Evolutionary conservation across 2,888 invertebrate species (phyloP).

Genomic region (Caenorhabditis angaria): DNA sequence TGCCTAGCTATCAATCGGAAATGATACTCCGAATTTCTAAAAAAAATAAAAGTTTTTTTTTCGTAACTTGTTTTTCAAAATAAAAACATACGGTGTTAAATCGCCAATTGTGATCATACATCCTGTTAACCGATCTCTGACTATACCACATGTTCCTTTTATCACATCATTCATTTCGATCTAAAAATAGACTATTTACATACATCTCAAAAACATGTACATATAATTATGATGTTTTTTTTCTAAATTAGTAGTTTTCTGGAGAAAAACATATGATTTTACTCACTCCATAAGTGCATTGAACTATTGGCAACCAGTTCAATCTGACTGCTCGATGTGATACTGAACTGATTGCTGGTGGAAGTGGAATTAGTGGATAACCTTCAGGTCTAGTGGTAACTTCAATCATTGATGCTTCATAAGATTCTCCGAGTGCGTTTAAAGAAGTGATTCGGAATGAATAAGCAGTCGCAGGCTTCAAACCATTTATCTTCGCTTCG

Average conservation of each 20-base stretch:
- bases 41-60: background rate
- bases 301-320: constrained; percentile 39
- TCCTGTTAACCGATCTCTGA: constrained; percentile 10
- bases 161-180: constrained; percentile 14
- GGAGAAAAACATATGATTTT: too few relatives aligned
- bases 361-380: constrained; percentile 5
- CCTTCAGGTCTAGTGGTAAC: constrained; percentile 25
- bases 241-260: background rate
- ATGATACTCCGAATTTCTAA: constrained; percentile 47
- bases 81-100: background rate
- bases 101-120: constrained; percentile 8
- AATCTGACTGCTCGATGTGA: constrained; percentile 30
- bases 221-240: too few relatives aligned
- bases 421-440: constrained; percentile 50
- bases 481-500: constrained; percentile 16
- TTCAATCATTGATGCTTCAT: constrained; percentile 3
- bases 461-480: constrained; percentile 36
- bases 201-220: too few relatives aligned
- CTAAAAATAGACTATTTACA: background rate
- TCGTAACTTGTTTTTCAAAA: background rate
- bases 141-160: background rate
- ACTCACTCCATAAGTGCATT: constrained; percentile 24
- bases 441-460: constrained; percentile 37
- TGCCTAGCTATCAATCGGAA: constrained; percentile 56
- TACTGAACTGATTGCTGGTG: constrained; percentile 11